A percentile compares a stretch with the other conserved stretches of the same genome.
phyloP scores from a whole-genome alignment of 2,888 invertebrate species.

The Cheilosia pagana region DNA sequence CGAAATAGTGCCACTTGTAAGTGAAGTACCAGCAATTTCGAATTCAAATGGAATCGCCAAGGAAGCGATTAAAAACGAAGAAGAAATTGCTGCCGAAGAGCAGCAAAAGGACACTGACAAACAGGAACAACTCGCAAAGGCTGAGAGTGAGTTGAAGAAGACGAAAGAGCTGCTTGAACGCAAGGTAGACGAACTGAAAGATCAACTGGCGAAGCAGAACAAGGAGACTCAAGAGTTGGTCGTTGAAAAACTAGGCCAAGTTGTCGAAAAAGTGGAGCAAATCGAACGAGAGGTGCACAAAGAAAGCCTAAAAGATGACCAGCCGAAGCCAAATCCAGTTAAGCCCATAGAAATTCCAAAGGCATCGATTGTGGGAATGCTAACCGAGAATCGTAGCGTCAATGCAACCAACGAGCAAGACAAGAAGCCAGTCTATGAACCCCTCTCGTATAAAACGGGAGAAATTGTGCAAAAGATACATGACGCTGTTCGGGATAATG shows the following conservation, averaged over 20 bases:
- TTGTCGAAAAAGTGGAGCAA: slow-evolving; percentile 80
- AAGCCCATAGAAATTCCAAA: slow-evolving; percentile 32
- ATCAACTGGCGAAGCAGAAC: slow-evolving; percentile 83
- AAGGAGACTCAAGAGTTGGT: slow-evolving; percentile 80
- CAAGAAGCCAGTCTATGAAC: slow-evolving; percentile 78
- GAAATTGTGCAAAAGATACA: slow-evolving; percentile 76
- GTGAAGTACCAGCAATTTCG: slow-evolving; percentile 1
- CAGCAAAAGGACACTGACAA: slow-evolving; percentile 77
- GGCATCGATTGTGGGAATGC: slow-evolving; percentile 78
- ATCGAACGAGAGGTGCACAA: slow-evolving; percentile 85
- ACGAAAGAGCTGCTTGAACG: slow-evolving; percentile 81
- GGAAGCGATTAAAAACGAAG: slow-evolving; percentile 84
- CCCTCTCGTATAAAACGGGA: slow-evolving; percentile 81
- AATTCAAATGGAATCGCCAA: slow-evolving; percentile 79
- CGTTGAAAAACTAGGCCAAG: slow-evolving; percentile 80
- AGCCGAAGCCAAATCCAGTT: not conserved
- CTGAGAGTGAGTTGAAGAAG: slow-evolving; percentile 80
- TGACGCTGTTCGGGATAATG: slow-evolving; percentile 38
- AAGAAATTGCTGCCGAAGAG: slow-evolving; percentile 82
- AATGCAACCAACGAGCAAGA: slow-evolving; percentile 45
- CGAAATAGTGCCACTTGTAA: slow-evolving; percentile 18
- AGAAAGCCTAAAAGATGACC: slow-evolving; percentile 77
- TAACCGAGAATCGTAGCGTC: slow-evolving; percentile 77
- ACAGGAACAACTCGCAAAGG: slow-evolving; percentile 80
- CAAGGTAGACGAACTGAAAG: slow-evolving; percentile 83